phyloP scores from a whole-genome alignment of 2,113 vertebrate genomes.

The Spilogale gracilis region DNA sequence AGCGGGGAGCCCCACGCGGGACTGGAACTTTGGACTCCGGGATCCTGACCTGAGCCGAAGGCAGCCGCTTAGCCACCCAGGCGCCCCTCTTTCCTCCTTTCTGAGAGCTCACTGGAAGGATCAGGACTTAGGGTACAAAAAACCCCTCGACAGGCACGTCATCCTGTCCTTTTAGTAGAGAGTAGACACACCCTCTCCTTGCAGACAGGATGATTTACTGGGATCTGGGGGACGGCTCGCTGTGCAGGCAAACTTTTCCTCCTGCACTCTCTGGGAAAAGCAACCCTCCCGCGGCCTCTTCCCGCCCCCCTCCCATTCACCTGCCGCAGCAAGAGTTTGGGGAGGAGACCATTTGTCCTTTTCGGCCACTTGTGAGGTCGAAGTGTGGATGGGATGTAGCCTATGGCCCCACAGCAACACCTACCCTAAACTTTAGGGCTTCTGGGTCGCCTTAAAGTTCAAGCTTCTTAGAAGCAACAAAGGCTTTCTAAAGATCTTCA shows the following conservation, averaged over 20 bases:
- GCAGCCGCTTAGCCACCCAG: no score
- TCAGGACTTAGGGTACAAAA: background rate
- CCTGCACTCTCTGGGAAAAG: background rate
- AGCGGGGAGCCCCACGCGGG: no score
- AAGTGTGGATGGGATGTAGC: conserved; percentile 72
- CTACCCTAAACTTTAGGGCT: conserved; percentile 87
- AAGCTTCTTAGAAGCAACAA: conserved; percentile 88
- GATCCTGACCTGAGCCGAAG: no score
- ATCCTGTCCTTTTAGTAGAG: background rate
- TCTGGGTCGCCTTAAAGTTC: conserved; percentile 85
- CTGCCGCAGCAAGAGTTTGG: background rate
- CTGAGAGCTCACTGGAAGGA: background rate
- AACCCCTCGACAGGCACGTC: background rate
- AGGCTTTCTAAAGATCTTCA: conserved; percentile 84
- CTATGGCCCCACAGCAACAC: conserved; percentile 84
- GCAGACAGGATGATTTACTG: background rate
- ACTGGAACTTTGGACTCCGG: no score
- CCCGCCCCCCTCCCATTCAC: conserved; percentile 48
- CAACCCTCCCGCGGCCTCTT: background rate
- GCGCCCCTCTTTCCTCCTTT: background rate
- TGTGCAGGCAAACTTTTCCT: background rate
- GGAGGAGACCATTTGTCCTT: background rate
- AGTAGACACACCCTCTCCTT: background rate
- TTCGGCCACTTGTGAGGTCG: conserved; percentile 87
- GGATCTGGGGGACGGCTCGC: background rate